Base-by-base conservation (phyloP, 2,113 vertebrate genomes). In the Crocuta crocuta region DNA sequence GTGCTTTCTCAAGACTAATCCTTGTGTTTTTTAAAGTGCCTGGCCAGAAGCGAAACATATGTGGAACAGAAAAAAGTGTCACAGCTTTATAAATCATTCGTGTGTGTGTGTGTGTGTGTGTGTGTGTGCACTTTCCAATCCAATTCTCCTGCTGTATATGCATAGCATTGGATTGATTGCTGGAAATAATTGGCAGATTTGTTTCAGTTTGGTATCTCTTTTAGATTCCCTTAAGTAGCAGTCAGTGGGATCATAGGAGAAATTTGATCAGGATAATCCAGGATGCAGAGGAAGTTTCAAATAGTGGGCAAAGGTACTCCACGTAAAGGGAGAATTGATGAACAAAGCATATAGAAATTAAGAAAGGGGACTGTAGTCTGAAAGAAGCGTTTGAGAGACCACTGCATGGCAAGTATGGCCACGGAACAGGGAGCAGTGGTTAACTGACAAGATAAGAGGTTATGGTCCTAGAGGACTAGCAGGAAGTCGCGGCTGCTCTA, bases 361-460 rank as follows among this genome's bases (percentile, higher is more conserved):
- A 81, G 43, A 45, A 78, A 17, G 10, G 10, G 28, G 43, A 10
- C 16, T 80, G 17, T 21, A 50, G 17, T 8, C 24, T 6, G 3
- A 68, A 71, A 61, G 43, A 94, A 91, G 4, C 19, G 82, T 70
- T 68, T 89, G 45, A 70, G 35, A 84, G 58, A 66, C 24, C 45
- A 55, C n/a, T 63, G 33, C 21, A 48, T 43, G 55, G 65, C 10
- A 74, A 53, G 48, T 15, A 35, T 78, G 63, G 28, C 65, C 74
- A 88, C n/a, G 43, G 70, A 81, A 68, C 4, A 53, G 16, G 26
- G 71, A 90, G 11, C 74, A 21, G 10, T 35, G 9, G 53, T 89
- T 95, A 93, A 86, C 12, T 33, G 79, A 89, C 53, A 80, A 80
- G 79, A 61, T 81, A 84, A 95, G 89, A 95, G 21, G 55, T 79